phyloP scores from a whole-genome alignment of 2,113 vertebrate genomes.

The Apistogramma diplotaenia region DNA sequence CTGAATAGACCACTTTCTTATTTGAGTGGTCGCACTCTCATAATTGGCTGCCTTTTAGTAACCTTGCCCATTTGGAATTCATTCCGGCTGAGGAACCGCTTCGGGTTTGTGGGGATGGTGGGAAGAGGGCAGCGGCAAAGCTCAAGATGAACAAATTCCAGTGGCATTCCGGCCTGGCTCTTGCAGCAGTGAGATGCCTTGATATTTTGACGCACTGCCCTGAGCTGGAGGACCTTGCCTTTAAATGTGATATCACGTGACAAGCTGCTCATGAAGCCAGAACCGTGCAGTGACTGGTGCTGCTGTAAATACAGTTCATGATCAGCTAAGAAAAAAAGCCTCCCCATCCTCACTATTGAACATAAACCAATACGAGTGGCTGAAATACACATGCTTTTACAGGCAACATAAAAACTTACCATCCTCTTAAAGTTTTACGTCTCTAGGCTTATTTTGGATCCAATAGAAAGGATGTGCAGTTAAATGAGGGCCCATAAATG shows the following conservation, averaged over 20 bases:
- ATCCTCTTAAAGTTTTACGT: conserved; percentile 51
- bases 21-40: conserved; percentile 6
- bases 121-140: conserved; percentile 2
- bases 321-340: not conserved
- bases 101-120: not conserved
- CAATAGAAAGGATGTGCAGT: conserved; percentile 28
- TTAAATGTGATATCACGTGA: conserved; percentile 53
- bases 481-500: conserved; percentile 31
- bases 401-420: conserved; percentile 50
- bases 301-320: not conserved
- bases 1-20: conserved; percentile 3
- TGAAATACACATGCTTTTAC: conserved; percentile 37
- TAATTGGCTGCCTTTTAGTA: conserved; percentile 17
- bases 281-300: conserved; percentile 21
- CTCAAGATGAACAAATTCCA: conserved; percentile 16
- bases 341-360: not conserved
- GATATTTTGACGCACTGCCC: conserved; percentile 38
- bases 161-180: conserved; percentile 34
- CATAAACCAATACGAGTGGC: not conserved
- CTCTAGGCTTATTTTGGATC: conserved; percentile 17
- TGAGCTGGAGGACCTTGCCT: conserved; percentile 19
- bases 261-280: conserved; percentile 21
- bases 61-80: not conserved
- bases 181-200: conserved; percentile 23
- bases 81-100: not conserved